Conservation (phyloP, 2,888 invertebrate genomes). For the Parnassius smintheus region DNA sequence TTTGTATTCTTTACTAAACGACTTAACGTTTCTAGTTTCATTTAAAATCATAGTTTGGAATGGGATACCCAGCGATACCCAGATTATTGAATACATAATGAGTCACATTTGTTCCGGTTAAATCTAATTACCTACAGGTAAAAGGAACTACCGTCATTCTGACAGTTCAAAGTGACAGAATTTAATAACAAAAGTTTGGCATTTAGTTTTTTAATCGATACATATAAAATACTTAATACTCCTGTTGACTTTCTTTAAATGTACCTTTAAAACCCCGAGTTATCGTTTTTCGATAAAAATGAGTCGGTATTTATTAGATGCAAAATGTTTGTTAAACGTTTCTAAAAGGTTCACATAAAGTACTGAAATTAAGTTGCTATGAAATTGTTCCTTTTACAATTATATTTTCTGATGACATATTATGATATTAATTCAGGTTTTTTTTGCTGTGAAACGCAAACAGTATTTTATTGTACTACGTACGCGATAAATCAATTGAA, state of each 20-base stretch:
- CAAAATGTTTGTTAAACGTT: too few species aligned
- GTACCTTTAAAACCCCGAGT: too few species aligned
- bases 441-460: too few species aligned
- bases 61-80: conserved; percentile 42
- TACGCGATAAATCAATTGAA: not conserved
- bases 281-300: too few species aligned
- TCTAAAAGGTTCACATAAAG: too few species aligned
- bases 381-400: too few species aligned
- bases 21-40: conserved; percentile 37
- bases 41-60: conserved; percentile 46
- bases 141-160: not conserved
- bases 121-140: conserved; percentile 18
- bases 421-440: too few species aligned
- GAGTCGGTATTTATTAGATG: too few species aligned
- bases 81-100: conserved; percentile 42
- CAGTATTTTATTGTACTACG: too few species aligned
- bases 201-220: too few species aligned
- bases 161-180: conserved; percentile 3
- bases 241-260: not conserved
- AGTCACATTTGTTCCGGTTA: conserved; percentile 29
- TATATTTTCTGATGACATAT: too few species aligned
- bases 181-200: not conserved
- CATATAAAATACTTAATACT: not conserved
- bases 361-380: too few species aligned
- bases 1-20: conserved; percentile 35